Evolutionary conservation across 1,140 invertebrate genomes (phyloP), one percentile per base, ranked within the genome.

Genomic region (Trypoxylus dichotomus): DNA sequence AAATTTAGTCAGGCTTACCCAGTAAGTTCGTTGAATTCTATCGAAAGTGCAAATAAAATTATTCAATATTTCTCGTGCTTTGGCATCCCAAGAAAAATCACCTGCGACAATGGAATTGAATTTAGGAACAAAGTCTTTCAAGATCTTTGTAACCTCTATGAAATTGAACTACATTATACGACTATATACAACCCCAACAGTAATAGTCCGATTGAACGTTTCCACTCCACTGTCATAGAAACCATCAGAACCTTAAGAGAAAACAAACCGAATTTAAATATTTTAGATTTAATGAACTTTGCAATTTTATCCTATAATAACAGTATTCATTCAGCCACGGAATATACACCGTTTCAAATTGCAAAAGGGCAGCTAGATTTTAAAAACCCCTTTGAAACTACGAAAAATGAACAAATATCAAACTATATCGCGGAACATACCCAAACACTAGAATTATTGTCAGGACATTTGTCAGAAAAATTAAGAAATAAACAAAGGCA

Each of bases 81-180:
- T n/a, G n/a, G n/a, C n/a, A n/a, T n/a, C n/a, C n/a, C n/a, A n/a
- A n/a, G n/a, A n/a, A n/a, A n/a, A n/a, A n/a, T n/a, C 8, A 77
- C 74, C 5, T 37, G 32, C 37, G 80, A 81, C 54, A 72, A 72
- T 13, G 80, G 80, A 25, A 68, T 29, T 5, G 79, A 81, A 79
- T 81, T 81, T 32, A 80, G 79, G 58, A 80, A 79, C 60, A 77
- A 80, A 21, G 29, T 25, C 15, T 60, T 81, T 42, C 47, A 79
- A 75, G 74, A 80, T 11, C 72, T 81, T 74, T 80, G 76, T 42
- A 77, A 76, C 37, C n/a, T 78, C 24, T 75, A 81, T 54, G 76
- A 80, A 54, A 81, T 80, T 10, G 68, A 80, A 71, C 8, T 80
- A 21, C 76, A 81, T 78, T 79, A 71, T 41, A 79, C 78, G 2